A percentile compares a stretch with the other conserved stretches of the same genome.
These are phyloP conservation scores for Lophochroa leadbeateri DNA, from an alignment of 2,113 vertebrate species.

Conservation along the genomic window DNA sequence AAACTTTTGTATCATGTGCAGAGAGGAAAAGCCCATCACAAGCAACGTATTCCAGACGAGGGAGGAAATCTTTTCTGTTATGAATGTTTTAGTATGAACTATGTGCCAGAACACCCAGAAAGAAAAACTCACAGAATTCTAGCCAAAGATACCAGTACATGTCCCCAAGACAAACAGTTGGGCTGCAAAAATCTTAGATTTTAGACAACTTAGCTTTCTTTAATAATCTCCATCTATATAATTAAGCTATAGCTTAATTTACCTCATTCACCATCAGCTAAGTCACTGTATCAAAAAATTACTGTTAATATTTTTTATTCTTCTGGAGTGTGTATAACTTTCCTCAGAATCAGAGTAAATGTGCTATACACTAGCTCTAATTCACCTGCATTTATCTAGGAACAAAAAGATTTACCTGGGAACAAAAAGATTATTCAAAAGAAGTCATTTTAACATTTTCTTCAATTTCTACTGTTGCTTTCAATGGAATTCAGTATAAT, in stretches of 20 bases:
- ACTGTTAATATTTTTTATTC: neutral
- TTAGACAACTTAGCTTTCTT: neutral
- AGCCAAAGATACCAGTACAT: neutral
- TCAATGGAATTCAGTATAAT: slow-evolving; percentile 52
- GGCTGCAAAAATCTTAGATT: neutral
- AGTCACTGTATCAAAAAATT: neutral
- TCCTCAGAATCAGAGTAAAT: neutral
- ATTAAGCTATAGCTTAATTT: neutral
- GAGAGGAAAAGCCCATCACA: neutral
- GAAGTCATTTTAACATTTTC: slow-evolving; percentile 37
- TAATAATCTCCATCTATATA: neutral
- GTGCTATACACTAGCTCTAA: neutral
- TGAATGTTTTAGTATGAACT: neutral
- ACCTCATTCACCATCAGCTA: neutral
- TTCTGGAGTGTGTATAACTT: neutral
- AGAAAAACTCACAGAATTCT: neutral
- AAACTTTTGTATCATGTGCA: neutral
- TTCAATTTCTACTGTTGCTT: slow-evolving; percentile 9
- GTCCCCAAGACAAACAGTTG: neutral
- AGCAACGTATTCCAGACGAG: neutral
- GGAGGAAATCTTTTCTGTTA: neutral
- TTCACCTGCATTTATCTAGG: slow-evolving; percentile 18
- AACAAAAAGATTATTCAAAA: slow-evolving; percentile 54
- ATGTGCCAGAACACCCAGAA: neutral
- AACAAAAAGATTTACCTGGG: slow-evolving; percentile 48